These are phyloP conservation scores for Crossaster papposus DNA, from an alignment of 53 echinoderm and acorn worm species.

Conservation along the genomic window DNA sequence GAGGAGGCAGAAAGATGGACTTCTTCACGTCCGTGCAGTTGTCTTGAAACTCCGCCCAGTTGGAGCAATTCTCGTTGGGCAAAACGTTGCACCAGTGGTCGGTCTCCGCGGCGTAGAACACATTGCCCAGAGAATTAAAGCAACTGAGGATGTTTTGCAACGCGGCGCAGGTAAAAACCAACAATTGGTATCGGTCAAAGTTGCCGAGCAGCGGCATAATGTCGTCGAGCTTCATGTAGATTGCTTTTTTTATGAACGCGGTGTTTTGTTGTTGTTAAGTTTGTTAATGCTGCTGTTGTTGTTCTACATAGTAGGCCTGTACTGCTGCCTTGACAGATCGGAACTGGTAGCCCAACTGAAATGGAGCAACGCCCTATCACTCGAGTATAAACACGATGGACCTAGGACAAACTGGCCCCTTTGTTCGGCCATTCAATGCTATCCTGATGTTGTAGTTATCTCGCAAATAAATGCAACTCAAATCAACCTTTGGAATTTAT, in stretches of 20 bases:
- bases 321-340: too few relatives aligned
- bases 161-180: slow-evolving; percentile 52
- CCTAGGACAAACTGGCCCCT: too few relatives aligned
- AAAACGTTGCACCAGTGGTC: slow-evolving; percentile 78
- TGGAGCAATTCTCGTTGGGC: slow-evolving; percentile 31
- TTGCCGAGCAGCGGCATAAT: slow-evolving; percentile 68
- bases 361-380: too few relatives aligned
- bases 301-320: too few relatives aligned
- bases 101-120: slow-evolving; percentile 73
- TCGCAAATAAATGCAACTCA: too few relatives aligned
- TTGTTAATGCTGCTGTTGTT: too few relatives aligned
- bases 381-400: too few relatives aligned
- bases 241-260: not conserved
- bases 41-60: slow-evolving; percentile 39
- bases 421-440: too few relatives aligned
- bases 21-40: slow-evolving; percentile 55
- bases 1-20: slow-evolving; percentile 45
- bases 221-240: slow-evolving; percentile 71
- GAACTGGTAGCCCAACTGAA: too few relatives aligned
- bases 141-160: slow-evolving; percentile 50
- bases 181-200: slow-evolving; percentile 83
- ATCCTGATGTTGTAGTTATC: too few relatives aligned
- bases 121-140: slow-evolving; percentile 62
- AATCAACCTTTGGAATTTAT: too few relatives aligned
- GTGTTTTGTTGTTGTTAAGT: too few relatives aligned